A percentile compares a stretch with the other conserved stretches of the same genome.
Conservation (phyloP, 2,113 vertebrate genomes). For the Equus przewalskii region DNA sequence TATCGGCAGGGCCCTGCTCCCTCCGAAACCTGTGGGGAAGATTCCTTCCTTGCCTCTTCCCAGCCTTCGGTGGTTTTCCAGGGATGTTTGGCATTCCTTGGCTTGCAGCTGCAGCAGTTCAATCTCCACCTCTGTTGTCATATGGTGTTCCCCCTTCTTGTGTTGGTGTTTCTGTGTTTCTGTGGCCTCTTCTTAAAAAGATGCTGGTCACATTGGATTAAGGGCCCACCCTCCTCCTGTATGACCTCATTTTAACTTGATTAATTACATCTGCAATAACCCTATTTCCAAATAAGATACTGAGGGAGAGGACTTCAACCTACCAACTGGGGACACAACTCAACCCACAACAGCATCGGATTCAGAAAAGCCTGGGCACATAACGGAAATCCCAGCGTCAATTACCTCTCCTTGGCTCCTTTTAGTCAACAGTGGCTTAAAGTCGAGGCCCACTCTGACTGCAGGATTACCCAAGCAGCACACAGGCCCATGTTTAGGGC, state of each 20-base stretch:
- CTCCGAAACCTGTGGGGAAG: too few relatives aligned
- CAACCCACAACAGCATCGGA: not conserved
- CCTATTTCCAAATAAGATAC: not conserved
- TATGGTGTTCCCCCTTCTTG: not conserved
- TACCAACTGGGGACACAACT: not conserved
- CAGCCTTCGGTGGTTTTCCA: not conserved
- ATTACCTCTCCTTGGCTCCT: not conserved
- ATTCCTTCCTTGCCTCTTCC: too few relatives aligned
- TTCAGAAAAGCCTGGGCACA: not conserved
- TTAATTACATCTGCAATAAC: not conserved
- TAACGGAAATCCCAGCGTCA: not conserved
- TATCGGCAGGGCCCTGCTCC: not conserved
- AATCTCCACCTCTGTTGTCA: not conserved
- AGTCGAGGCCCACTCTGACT: not conserved
- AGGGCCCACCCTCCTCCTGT: not conserved
- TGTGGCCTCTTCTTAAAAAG: not conserved
- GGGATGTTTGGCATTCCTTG: not conserved
- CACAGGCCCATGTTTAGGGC: not conserved
- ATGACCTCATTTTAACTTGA: not conserved
- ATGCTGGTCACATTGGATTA: not conserved
- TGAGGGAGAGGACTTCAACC: not conserved
- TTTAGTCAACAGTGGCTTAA: not conserved
- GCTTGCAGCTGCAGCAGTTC: not conserved
- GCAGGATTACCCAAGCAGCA: not conserved
- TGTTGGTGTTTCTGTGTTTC: not conserved